Base-by-base conservation (phyloP, 2,888 invertebrate species). In the Argyresthia albistria region DNA sequence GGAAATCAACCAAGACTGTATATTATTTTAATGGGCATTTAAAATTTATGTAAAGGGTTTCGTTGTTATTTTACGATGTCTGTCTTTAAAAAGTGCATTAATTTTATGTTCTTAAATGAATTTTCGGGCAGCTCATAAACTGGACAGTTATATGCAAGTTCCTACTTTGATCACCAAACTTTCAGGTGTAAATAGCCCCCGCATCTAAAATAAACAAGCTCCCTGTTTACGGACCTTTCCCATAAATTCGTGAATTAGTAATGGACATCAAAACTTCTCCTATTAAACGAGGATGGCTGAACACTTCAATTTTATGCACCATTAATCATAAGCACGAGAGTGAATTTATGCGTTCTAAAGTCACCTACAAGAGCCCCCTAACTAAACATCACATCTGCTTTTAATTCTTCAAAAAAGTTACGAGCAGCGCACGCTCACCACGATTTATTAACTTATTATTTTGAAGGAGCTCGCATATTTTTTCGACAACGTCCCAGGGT, bases 361-460 rank as follows among this genome's bases (percentile, higher is more conserved):
- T 78, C 76, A 76, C 68, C 69, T 61, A 35, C 8, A 14, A 14
- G 16, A 43, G 15, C 50, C 50, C 36, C 49, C 25, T 11, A 35
- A 73, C 70, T 79, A 80, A 75, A 77, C 80, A 83, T 83, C 83
- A 82, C 87, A 84, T 83, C 83, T 83, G 83, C 80, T 76, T 83
- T 83, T 83, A 83, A 83, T 80, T 79, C 77, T 70, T 65, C 64
- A 39, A 53, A 77, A 80, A 81, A 76, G 69, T 73, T 74, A 78
- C 76, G 80, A 76, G 73, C 73, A 63, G 71, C 77, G 72, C 76
- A 70, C 75, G 70, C 75, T 73, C 70, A 66, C 70, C 67, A 65
- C 75, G 78, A 84, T 84, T 86, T 87, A 86, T 84, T 76, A 80
- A 75, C 79, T 82, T 82, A 79, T 74, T 77, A 82, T 82, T 81